Conservation (phyloP, 1,140 invertebrate genomes). For the Teleopsis dalmanni region DNA sequence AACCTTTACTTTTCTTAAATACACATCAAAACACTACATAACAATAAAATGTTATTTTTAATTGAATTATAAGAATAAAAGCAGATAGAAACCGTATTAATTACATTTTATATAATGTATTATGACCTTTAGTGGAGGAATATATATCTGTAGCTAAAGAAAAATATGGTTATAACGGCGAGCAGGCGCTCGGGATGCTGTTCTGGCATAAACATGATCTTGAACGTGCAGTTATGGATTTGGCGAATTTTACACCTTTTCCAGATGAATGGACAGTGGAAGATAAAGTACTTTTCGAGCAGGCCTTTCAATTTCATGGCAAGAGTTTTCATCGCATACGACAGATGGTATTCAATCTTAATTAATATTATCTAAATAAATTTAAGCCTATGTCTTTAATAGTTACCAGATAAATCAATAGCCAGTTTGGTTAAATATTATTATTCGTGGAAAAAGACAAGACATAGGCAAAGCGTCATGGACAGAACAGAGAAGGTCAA, state of each 20-base stretch:
- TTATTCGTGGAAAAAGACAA: conserved; percentile 96
- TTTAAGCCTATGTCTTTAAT: conserved; percentile 23
- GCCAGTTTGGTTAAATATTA: conserved; percentile 95
- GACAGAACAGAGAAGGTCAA: conserved; percentile 57
- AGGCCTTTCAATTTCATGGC: conserved; percentile 96
- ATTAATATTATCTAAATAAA: background rate
- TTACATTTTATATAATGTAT: too few relatives aligned
- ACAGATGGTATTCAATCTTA: conserved; percentile 74
- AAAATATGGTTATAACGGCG: conserved; percentile 95
- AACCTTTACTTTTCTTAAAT: too few relatives aligned
- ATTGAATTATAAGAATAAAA: too few relatives aligned
- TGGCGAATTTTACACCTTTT: conserved; percentile 95
- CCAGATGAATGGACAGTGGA: conserved; percentile 98
- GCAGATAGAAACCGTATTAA: too few relatives aligned
- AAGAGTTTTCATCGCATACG: conserved; percentile 96
- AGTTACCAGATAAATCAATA: conserved; percentile 95
- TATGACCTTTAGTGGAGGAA: conserved; percentile 73
- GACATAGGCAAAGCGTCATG: conserved; percentile 86
- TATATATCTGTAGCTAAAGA: conserved; percentile 93
- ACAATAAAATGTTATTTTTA: too few relatives aligned
- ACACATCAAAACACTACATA: too few relatives aligned
- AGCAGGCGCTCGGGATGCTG: conserved; percentile 94
- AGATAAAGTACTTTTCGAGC: conserved; percentile 96
- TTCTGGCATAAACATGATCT: conserved; percentile 98
- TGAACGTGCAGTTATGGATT: conserved; percentile 81